A percentile compares a stretch with the other conserved stretches of the same genome.
These are phyloP conservation scores for Procambarus clarkii DNA, from an alignment of 1,140 invertebrate species.

Conservation along the genomic window DNA sequence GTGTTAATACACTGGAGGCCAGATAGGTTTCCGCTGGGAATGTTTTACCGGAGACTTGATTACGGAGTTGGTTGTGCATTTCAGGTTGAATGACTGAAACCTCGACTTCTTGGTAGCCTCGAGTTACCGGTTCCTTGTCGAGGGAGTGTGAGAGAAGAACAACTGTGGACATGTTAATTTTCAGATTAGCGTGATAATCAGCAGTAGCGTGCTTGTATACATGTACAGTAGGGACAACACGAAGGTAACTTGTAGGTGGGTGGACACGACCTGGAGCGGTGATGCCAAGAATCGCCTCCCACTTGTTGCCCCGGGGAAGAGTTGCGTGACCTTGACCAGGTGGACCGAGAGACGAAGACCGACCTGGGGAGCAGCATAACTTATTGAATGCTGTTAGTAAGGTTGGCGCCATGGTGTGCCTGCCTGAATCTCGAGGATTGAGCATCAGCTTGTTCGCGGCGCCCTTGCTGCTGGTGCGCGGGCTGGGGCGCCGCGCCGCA, in stretches of 20 bases:
- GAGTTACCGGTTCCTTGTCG: neutral
- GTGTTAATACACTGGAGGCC: too few relatives aligned
- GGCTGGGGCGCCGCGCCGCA: constrained; percentile 26
- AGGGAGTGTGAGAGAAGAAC: neutral
- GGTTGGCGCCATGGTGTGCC: constrained; percentile 21
- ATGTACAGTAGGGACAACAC: neutral
- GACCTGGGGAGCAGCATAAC: neutral
- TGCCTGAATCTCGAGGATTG: neutral
- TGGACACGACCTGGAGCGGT: neutral
- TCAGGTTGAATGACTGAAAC: neutral
- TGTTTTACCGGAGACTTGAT: too few relatives aligned
- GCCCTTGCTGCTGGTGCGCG: constrained; percentile 31
- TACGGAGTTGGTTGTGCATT: neutral
- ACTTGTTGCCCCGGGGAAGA: neutral
- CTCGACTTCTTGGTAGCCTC: neutral
- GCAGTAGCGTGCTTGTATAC: neutral
- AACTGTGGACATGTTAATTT: neutral
- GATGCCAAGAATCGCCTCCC: neutral
- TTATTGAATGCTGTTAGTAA: neutral
- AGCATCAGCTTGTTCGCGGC: neutral
- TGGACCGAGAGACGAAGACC: neutral
- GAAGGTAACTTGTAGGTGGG: neutral
- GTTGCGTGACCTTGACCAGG: neutral
- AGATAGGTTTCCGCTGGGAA: too few relatives aligned
- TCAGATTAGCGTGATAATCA: neutral